Evolutionary conservation across 2,113 vertebrate species (phyloP).

Genomic region (Copsychus sechellarum): DNA sequence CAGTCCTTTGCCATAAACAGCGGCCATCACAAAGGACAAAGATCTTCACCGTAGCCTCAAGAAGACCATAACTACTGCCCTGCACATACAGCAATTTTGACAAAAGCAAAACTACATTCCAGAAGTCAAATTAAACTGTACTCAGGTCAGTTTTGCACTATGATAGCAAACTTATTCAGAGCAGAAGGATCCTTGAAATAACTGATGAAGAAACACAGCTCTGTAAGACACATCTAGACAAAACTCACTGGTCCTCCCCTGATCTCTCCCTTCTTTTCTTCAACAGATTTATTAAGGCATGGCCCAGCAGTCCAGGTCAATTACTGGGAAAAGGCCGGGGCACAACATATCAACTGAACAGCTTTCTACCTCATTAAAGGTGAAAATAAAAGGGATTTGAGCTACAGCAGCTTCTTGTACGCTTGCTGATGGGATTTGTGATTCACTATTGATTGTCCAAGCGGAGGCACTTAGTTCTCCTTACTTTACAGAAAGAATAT

Average conservation of each 20-base stretch:
- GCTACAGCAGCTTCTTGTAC: slow-evolving; percentile 5
- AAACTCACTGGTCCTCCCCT: neutral
- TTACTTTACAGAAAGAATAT: slow-evolving; percentile 15
- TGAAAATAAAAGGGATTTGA: slow-evolving; percentile 65
- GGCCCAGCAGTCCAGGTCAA: slow-evolving; percentile 37
- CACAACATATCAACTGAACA: slow-evolving; percentile 26
- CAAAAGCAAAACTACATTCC: neutral
- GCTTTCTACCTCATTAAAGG: slow-evolving; percentile 65
- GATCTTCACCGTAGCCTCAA: neutral
- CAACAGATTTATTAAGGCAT: slow-evolving; percentile 9
- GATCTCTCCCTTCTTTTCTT: neutral
- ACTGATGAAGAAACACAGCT: neutral
- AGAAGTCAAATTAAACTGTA: neutral
- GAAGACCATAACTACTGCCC: neutral
- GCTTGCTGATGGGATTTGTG: slow-evolving; percentile 48
- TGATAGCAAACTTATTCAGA: neutral
- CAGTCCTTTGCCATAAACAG: neutral
- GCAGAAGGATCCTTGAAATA: slow-evolving; percentile 3
- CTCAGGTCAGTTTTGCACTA: neutral
- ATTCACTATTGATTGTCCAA: slow-evolving; percentile 68
- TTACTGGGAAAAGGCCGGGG: slow-evolving; percentile 40
- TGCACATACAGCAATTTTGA: neutral
- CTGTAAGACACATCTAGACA: neutral
- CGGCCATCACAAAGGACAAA: neutral
- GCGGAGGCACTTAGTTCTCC: slow-evolving; percentile 36